Evolutionary conservation across 2,113 vertebrate species (phyloP), one percentile per base, ranked within the genome.

Genomic region (Oceanites oceanicus): DNA sequence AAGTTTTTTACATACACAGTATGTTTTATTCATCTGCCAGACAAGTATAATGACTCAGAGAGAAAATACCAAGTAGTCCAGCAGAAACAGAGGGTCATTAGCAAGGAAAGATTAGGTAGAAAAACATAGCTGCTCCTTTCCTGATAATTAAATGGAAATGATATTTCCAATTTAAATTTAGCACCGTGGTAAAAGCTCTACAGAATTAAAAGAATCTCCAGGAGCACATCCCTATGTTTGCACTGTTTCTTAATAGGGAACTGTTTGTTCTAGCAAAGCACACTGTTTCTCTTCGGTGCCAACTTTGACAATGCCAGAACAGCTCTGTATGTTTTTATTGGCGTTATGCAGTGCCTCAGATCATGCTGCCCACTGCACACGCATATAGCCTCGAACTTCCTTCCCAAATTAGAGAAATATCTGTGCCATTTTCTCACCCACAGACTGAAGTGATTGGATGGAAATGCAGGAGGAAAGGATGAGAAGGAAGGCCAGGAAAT

Each of bases 261-360:
- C 58, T 85, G 88, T 95, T 93, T 97, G 92, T 95, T 90, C 83
- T 19, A 82, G 85, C 85, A n/a, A 36, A 87, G 61, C 34, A 50
- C 2, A 2, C 86, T 38, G 65, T 29, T 90, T 50, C 38, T 74
- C 70, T 79, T 52, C 3, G 2, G 19, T 88, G 90, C 77, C 84
- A 94, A 6, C 65, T 53, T 19, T 59, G 73, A 53, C 70, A 26
- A 19, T 45, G 38, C 92, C 85, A 75, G 88, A 90, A 29, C 38
- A 50, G 71, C 81, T 72, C 66, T 0, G 15, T 20, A 8, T 30
- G 68, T 30, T 77, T 52, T 38, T 40, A 21, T 4, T 26, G 84
- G 29, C 16, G 8, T 71, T 93, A 36, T 11, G 40, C 47, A 93
- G 67, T 42, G 73, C 52, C 62, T 29, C 22, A 15, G 34, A 17